Base-by-base conservation (phyloP, 2,888 invertebrate species). In the Drosophila subquinaria region DNA sequence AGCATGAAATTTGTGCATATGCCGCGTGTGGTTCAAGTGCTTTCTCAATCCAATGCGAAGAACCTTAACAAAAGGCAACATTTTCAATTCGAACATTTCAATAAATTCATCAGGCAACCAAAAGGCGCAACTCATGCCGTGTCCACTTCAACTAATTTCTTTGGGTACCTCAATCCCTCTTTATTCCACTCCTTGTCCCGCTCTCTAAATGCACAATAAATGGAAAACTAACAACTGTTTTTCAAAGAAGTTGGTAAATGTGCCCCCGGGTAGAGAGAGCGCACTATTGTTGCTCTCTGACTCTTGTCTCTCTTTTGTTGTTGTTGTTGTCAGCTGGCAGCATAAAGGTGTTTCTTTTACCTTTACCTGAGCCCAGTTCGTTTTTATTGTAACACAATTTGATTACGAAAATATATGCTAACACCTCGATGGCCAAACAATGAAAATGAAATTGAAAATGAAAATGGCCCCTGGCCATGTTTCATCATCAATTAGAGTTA, bases 401-500 rank as follows among this genome's bases (percentile, higher is more conserved):
- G 83, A 86, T 86, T 81, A 89, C 66, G 50, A 89, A 80, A 85
- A 85, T 85, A 85, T 85, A 85, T 89, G 89, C 85, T 89, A 85
- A 86, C 86, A 86, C 86, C 89, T 89, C 75, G 65, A 68, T 56
- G 79, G 48, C 67, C 85, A 82, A 88, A 85, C 84, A 87, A 85
- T 65, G 66, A 17, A 5, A 11, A 23, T 23, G 13, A 15, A 30
- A 27, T 5, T 27, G 23, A 15, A 30, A 38, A 61, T 27, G 23
- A 15, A 30, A 38, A 63, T 35, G n/a, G 61, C 57, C 30, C 15
- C 33, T 36, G 53, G 69, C 64, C 76, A 76, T 88, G 81, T 69
- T 82, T 73, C 73, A 81, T 78, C 88, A 88, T 86, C 89, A 89
- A 86, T 89, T 86, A 86, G 89, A 82, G 78, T 82, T 86, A 88